Evolutionary conservation across 1,140 invertebrate genomes (phyloP).

Genomic region (Pseudomyrmex flavicornis): DNA sequence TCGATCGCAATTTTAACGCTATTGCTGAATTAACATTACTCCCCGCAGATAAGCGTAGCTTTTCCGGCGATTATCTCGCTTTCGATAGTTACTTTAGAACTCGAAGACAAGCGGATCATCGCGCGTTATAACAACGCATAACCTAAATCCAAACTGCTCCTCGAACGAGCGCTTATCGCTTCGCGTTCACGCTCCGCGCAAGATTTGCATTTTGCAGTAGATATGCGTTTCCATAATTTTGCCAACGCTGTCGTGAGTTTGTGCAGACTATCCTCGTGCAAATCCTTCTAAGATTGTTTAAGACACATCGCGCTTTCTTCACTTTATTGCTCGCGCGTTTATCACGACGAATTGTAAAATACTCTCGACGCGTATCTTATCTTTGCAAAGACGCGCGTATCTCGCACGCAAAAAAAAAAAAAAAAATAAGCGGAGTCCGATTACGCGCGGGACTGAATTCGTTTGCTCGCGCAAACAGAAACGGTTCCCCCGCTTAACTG

Average conservation of each 20-base stretch:
- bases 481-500: not conserved
- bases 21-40: slow-evolving; percentile 1
- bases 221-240: slow-evolving; percentile 48
- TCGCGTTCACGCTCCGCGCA: slow-evolving; percentile 22
- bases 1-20: no score
- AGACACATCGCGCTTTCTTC: not conserved
- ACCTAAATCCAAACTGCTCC: slow-evolving; percentile 31
- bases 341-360: no score
- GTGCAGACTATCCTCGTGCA: not conserved
- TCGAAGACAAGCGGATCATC: slow-evolving; percentile 50
- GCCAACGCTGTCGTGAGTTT: not conserved
- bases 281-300: not conserved
- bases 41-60: not conserved
- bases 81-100: slow-evolving; percentile 44
- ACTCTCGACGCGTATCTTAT: not conserved
- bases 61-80: slow-evolving; percentile 20
- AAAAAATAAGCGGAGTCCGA: not conserved
- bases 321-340: no score
- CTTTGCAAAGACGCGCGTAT: not conserved
- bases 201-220: slow-evolving; percentile 45
- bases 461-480: not conserved
- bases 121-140: slow-evolving; percentile 25
- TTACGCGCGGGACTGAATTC: not conserved
- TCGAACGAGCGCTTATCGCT: slow-evolving; percentile 48
- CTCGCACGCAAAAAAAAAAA: not conserved